These are phyloP conservation scores for Phylloscopus trochiloides DNA, from an alignment of 2,113 vertebrate species.

Conservation along the genomic window DNA sequence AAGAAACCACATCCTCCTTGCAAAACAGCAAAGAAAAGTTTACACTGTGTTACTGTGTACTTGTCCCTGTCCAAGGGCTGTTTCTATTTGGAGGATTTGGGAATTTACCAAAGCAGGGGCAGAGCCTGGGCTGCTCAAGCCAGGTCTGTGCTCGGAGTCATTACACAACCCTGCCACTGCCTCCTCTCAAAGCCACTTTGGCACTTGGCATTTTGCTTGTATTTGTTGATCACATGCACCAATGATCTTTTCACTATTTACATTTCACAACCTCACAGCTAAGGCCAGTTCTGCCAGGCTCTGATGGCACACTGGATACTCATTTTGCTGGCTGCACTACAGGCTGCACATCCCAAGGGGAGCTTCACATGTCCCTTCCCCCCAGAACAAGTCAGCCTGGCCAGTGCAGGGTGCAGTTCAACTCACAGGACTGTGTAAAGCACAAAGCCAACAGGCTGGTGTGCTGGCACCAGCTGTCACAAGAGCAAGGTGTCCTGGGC, in stretches of 20 bases:
- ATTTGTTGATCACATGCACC: background rate
- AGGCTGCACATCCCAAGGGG: background rate
- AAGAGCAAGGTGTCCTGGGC: accelerated
- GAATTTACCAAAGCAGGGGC: background rate
- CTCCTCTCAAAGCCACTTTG: background rate
- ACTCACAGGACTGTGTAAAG: background rate
- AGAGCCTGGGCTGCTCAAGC: background rate
- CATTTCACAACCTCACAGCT: background rate
- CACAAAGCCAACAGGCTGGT: background rate
- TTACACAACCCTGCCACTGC: no score
- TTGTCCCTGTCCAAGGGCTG: background rate
- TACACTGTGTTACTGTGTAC: background rate
- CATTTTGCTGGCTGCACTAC: background rate
- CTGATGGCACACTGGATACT: background rate
- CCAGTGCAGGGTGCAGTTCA: background rate
- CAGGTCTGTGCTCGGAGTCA: background rate
- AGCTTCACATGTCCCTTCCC: background rate
- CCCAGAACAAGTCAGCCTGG: background rate
- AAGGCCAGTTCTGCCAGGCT: background rate
- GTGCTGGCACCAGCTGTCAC: background rate
- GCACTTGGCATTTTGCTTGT: background rate
- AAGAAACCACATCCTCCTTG: background rate
- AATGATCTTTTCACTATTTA: background rate
- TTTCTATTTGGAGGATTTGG: background rate
- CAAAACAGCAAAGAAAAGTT: background rate